Evolutionary conservation across 2,888 invertebrate genomes (phyloP).

Genomic region (Yponomeuta malinellus): DNA sequence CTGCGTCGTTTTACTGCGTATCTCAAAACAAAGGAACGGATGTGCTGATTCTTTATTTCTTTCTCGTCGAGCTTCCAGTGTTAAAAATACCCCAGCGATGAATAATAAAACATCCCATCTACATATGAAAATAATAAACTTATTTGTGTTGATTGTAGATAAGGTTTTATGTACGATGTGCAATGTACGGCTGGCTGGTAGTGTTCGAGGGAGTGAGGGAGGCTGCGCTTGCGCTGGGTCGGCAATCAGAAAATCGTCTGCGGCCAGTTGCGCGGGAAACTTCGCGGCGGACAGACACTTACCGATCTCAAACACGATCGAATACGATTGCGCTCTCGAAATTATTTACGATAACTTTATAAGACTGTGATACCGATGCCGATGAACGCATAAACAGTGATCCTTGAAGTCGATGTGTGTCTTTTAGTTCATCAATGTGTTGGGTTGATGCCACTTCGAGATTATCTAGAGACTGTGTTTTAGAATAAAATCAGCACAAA

Average conservation of each 20-base stretch:
- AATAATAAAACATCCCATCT: conserved; percentile 1
- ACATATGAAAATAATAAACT: conserved; percentile 1
- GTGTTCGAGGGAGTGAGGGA: conserved; percentile 15
- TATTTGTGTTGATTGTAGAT: conserved; percentile 1
- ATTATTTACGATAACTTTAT: conserved; percentile 59
- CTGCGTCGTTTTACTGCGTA: background rate
- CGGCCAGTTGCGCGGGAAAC: conserved; percentile 62
- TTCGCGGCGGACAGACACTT: conserved; percentile 47
- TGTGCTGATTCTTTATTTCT: background rate
- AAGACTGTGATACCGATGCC: conserved; percentile 29
- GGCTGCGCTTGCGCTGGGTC: conserved; percentile 35
- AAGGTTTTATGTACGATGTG: conserved; percentile 1
- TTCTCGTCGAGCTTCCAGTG: background rate
- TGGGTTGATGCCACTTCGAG: conserved; percentile 27
- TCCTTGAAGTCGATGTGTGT: conserved; percentile 23
- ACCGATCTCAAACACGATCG: conserved; percentile 28
- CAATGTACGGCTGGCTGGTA: background rate
- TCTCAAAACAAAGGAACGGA: conserved; percentile 1
- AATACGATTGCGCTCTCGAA: conserved; percentile 42
- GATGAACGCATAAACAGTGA: conserved; percentile 43
- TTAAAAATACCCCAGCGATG: background rate
- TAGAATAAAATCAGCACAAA: conserved; percentile 54
- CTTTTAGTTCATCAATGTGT: background rate
- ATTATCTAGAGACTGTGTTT: conserved; percentile 26
- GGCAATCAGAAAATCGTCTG: conserved; percentile 19